Base-by-base conservation (phyloP, 1,140 invertebrate genomes). In the Drosophila baimaii region DNA sequence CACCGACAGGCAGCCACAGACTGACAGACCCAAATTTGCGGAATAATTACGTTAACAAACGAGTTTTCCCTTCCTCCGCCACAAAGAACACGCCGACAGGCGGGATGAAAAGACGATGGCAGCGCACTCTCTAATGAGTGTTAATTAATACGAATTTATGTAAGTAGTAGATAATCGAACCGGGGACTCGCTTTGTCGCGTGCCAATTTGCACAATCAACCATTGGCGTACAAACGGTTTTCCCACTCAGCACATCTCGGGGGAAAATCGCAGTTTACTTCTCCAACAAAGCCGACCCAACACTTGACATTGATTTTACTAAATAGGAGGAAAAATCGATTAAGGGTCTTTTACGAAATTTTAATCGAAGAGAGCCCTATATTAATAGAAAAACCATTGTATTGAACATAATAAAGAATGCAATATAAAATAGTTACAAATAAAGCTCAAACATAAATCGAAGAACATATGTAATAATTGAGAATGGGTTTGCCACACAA, bases 1-100 rank as follows among this genome's bases (percentile, higher is more conserved):
- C 49, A 52, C 49, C 29, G 49, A 13, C 49, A 33, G 33, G 29
- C 12, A 52, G 49, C 19, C 51, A 52, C 31, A 35, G 49, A 52
- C 49, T 52, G 49, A 15, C 29, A 52, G 12, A 21, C 31, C 19
- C 15, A 54, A 54, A 35, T 54, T 54, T 54, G 51, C 51, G 19
- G 12, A 54, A 23, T 54, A 35, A 54, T 54, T 54, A 54, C 51
- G 51, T 54, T 54, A 54, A 54, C 31, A 54, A 52, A 54, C 31
- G 51, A 52, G 29, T 52, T 33, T 21, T 33, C 29, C 17, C 49
- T 21, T 15, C 3, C 7, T 9, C n/a, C n/a, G 25, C 25, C 49
- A 21, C 17, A 19, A 23, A n/a, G 51, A n/a, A 2, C 27, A 8
- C 1, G 19, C 13, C 3, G 19, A 15, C 17, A 33, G 17, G 29